Conservation (phyloP, 2,797 vertebrate genomes). For the Acrossocheilus fasciatus region DNA sequence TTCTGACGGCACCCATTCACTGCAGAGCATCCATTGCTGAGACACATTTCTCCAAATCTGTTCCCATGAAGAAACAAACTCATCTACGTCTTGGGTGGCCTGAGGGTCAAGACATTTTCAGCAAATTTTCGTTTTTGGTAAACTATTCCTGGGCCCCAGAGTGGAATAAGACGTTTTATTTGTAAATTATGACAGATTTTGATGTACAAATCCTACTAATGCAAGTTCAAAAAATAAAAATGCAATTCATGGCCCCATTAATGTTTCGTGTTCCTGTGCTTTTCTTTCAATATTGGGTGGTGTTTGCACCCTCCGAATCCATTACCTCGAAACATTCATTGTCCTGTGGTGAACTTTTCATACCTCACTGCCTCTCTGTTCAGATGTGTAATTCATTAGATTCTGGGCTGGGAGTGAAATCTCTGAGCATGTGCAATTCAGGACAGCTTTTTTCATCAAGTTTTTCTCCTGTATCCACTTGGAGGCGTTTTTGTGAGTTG, state of each 20-base stretch:
- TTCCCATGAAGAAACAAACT: neutral
- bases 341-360: constrained; percentile 13
- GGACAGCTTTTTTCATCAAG: constrained; percentile 18
- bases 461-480: constrained; percentile 1
- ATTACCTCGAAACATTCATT: neutral
- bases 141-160: too few relatives aligned
- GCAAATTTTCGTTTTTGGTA: too few relatives aligned
- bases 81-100: neutral
- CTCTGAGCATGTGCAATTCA: neutral
- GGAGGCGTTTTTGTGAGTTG: constrained; percentile 27
- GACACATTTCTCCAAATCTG: neutral
- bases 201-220: neutral
- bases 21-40: neutral
- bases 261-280: neutral
- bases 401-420: neutral
- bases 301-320: too few relatives aligned
- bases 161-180: neutral
- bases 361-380: constrained; percentile 15
- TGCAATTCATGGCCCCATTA: neutral
- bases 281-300: neutral
- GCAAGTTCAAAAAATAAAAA: neutral
- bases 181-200: neutral
- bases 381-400: neutral
- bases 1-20: neutral
- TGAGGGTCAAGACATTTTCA: too few relatives aligned